Evolutionary conservation across 2,888 invertebrate genomes (phyloP).

Genomic region (Sesia bembeciformis): DNA sequence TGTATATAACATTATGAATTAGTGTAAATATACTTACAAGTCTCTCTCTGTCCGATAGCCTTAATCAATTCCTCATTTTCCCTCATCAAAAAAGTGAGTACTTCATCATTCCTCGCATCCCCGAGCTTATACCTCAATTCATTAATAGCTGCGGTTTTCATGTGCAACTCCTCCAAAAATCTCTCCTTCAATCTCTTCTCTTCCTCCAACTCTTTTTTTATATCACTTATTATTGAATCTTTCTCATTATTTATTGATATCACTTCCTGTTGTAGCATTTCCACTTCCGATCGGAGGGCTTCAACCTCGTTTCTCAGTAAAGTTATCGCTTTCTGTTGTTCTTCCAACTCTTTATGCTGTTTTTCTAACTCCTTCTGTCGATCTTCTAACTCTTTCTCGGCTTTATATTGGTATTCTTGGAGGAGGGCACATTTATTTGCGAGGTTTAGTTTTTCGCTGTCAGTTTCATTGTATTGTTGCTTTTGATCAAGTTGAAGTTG

Average conservation of each 20-base stretch:
- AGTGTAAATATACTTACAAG: constrained; percentile 27
- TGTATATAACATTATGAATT: not conserved
- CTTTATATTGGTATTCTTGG: constrained; percentile 36
- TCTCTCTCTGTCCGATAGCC: constrained; percentile 37
- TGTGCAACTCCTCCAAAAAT: constrained; percentile 20
- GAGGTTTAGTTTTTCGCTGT: constrained; percentile 27
- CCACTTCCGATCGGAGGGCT: constrained; percentile 11
- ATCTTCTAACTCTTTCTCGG: constrained; percentile 32
- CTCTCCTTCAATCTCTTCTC: constrained; percentile 26
- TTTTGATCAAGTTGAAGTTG: constrained; percentile 26
- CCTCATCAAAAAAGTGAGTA: constrained; percentile 19
- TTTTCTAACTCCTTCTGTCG: constrained; percentile 30
- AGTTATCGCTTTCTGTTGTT: constrained; percentile 21
- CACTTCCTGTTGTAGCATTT: not conserved
- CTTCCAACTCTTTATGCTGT: constrained; percentile 27
- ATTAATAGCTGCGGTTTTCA: constrained; percentile 15
- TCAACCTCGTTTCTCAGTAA: constrained; percentile 17
- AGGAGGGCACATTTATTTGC: constrained; percentile 33
- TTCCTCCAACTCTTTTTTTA: constrained; percentile 32
- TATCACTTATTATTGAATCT: constrained; percentile 22
- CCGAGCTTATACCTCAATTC: constrained; percentile 24
- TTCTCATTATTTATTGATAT: constrained; percentile 22
- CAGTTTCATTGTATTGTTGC: constrained; percentile 20
- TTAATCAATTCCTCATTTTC: constrained; percentile 42
- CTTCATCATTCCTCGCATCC: constrained; percentile 4